phyloP scores from a whole-genome alignment of 2,797 vertebrate species.

The Pseudochromis fuscus region DNA sequence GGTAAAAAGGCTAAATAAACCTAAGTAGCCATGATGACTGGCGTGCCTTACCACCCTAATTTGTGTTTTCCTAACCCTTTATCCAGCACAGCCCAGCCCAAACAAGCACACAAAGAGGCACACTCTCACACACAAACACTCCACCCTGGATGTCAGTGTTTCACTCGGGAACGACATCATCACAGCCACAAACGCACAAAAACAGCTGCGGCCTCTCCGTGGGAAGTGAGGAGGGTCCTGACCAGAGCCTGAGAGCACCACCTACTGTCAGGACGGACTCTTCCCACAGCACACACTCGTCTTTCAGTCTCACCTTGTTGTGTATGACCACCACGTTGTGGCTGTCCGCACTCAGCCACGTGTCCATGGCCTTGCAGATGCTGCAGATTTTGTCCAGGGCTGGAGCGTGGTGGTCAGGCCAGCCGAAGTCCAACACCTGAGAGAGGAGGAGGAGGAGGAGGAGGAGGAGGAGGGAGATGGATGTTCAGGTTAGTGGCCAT shows the following conservation, averaged over 20 bases:
- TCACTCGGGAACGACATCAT: conserved; percentile 17
- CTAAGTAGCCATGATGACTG: conserved; percentile 43
- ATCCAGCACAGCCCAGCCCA: conserved; percentile 23
- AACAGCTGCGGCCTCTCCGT: conserved; percentile 47
- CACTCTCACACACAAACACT: conserved; percentile 33
- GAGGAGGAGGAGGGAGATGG: neutral
- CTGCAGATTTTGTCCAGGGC: conserved; percentile 98
- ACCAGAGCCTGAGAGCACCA: conserved; percentile 57
- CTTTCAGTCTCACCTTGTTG: conserved; percentile 90
- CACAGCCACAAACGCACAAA: conserved; percentile 15
- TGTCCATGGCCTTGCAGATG: conserved; percentile 99
- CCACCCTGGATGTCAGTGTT: conserved; percentile 31
- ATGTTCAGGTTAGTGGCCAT: neutral
- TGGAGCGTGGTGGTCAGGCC: conserved; percentile 96
- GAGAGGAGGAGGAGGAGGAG: conserved; percentile 8
- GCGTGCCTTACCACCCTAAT: conserved; percentile 31
- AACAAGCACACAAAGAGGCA: conserved; percentile 36
- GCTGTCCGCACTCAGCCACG: conserved; percentile 91
- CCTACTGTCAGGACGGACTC: conserved; percentile 48
- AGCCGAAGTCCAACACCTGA: conserved; percentile 97
- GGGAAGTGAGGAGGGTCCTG: conserved; percentile 8
- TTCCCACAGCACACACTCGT: neutral
- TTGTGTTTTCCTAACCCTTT: conserved; percentile 57
- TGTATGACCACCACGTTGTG: conserved; percentile 97
- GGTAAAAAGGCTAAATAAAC: conserved; percentile 53